phyloP scores from a whole-genome alignment of 64 coral and sea anemone genomes.

The Stylophora pistillata region DNA sequence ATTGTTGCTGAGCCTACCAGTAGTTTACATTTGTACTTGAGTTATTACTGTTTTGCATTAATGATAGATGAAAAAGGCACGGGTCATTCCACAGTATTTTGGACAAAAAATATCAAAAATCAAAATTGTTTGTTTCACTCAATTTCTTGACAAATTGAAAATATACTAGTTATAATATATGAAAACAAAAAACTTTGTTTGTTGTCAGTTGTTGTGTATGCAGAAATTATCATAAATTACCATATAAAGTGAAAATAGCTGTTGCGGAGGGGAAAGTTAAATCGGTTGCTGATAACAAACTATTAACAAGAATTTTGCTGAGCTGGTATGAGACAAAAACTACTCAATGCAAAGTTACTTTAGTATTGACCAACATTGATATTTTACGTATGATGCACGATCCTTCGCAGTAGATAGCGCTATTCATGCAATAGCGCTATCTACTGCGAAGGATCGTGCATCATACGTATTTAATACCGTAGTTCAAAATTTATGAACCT shows the following conservation, averaged over 20 bases:
- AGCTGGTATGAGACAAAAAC: background rate
- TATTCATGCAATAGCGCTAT: too few species aligned
- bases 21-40: too few species aligned
- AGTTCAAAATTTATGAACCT: too few species aligned
- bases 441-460: too few species aligned
- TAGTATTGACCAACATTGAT: background rate
- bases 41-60: too few species aligned
- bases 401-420: too few species aligned
- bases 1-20: too few species aligned
- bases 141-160: background rate
- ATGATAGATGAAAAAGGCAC: too few species aligned
- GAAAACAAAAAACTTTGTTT: background rate
- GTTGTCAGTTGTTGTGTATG: background rate
- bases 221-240: background rate
- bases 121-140: background rate
- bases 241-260: background rate
- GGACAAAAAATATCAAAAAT: background rate
- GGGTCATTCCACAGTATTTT: too few species aligned
- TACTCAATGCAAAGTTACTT: background rate
- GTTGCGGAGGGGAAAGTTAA: slow-evolving; percentile 4
- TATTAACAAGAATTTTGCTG: background rate
- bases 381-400: too few species aligned
- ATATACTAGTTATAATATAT: background rate
- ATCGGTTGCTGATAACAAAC: background rate
- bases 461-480: too few species aligned